These are phyloP conservation scores for Tretioscincus oriximinensis DNA, from an alignment of 2,113 vertebrate species.

Conservation along the genomic window DNA sequence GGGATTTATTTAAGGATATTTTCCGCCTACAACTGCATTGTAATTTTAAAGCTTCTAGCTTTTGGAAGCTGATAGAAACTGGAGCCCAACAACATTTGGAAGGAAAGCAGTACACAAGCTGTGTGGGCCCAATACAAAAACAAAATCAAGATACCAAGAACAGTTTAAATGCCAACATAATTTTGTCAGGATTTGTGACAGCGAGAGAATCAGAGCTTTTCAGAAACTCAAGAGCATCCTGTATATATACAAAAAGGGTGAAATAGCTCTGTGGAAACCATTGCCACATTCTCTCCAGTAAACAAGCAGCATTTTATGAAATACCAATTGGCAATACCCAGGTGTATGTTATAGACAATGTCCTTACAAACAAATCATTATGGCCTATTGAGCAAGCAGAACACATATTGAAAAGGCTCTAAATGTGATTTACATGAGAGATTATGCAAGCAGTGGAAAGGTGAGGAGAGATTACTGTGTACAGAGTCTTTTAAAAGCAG, in stretches of 20 bases:
- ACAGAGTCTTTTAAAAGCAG: background rate
- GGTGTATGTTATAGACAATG: conserved; percentile 1
- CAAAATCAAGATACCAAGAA: conserved; percentile 47
- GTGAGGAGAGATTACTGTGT: background rate
- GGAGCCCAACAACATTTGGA: no score
- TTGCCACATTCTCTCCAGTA: conserved; percentile 43
- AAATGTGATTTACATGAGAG: conserved; percentile 36
- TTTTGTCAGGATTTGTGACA: conserved; percentile 39
- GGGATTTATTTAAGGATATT: no score
- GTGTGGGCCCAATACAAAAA: conserved; percentile 34
- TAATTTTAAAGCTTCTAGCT: no score
- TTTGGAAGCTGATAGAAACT: no score
- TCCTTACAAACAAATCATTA: conserved; percentile 46
- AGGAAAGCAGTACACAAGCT: conserved; percentile 3
- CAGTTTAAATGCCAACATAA: conserved; percentile 53
- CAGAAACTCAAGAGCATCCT: conserved; percentile 42
- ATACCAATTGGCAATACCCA: conserved; percentile 25
- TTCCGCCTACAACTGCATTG: no score
- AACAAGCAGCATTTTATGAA: conserved; percentile 52
- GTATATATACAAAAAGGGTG: conserved; percentile 35
- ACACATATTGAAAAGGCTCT: conserved; percentile 32
- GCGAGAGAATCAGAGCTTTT: conserved; percentile 48
- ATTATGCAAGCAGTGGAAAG: background rate
- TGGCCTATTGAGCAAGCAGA: conserved; percentile 26
- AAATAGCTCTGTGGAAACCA: conserved; percentile 34